Percentiles rank a stretch among this genome's conserved stretches.
Evolutionary conservation across 2,113 vertebrate genomes (phyloP).

Genomic region (Atherinomorus stipes): DNA sequence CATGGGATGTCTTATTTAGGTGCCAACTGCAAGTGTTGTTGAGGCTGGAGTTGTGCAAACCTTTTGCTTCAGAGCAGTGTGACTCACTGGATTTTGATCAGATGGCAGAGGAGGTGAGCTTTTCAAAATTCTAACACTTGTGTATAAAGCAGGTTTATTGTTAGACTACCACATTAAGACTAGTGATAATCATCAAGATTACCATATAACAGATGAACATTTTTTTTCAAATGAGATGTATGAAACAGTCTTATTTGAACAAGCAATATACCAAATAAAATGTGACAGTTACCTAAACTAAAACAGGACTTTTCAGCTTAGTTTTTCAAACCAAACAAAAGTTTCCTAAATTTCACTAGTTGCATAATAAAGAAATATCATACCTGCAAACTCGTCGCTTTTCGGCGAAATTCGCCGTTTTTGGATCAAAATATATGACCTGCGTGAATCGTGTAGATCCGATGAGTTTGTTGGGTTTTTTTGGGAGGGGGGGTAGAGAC

Average conservation of each 20-base stretch:
- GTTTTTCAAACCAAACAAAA: too few relatives aligned
- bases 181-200: not conserved
- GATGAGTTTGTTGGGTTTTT: too few relatives aligned
- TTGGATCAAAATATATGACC: too few relatives aligned
- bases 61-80: slow-evolving; percentile 74
- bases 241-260: not conserved
- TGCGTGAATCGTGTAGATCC: too few relatives aligned
- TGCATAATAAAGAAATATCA: not conserved
- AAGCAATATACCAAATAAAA: not conserved
- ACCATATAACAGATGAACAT: not conserved
- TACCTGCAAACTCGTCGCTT: too few relatives aligned
- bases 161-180: not conserved
- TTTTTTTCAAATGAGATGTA: not conserved
- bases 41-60: slow-evolving; percentile 88
- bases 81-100: slow-evolving; percentile 80
- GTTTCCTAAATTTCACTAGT: not conserved
- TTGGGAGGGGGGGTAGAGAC: too few relatives aligned
- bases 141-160: not conserved
- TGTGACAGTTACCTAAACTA: not conserved
- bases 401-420: too few relatives aligned
- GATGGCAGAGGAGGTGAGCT: slow-evolving; percentile 89
- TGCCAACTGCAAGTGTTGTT: slow-evolving; percentile 91
- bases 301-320: not conserved
- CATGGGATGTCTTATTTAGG: slow-evolving; percentile 68
- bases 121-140: not conserved